These are phyloP conservation scores for Meloidogyne chitwoodi DNA, from an alignment of 1,140 invertebrate genomes.

Conservation along the genomic window DNA sequence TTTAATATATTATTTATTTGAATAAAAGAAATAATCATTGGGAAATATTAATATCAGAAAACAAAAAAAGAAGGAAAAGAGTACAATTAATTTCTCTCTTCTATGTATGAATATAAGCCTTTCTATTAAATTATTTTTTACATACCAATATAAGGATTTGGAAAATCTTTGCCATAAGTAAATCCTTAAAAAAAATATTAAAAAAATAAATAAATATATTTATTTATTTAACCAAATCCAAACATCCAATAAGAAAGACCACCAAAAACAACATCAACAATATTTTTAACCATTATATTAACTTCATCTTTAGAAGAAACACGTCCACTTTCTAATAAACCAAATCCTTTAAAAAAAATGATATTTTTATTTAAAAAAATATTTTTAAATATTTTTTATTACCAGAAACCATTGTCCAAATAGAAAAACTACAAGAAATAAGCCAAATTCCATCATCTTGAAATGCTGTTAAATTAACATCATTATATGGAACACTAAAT, in stretches of 20 bases:
- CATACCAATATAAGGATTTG: slow-evolving; percentile 69
- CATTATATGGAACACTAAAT: background rate
- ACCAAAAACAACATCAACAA: slow-evolving; percentile 81
- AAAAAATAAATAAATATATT: background rate
- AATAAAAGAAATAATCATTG: too few species aligned
- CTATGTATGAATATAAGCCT: too few species aligned
- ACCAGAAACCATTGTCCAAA: slow-evolving; percentile 96
- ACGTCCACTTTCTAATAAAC: slow-evolving; percentile 83
- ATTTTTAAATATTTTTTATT: slow-evolving; percentile 23
- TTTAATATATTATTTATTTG: background rate
- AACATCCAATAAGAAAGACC: slow-evolving; percentile 89
- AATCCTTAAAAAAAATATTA: slow-evolving; percentile 62
- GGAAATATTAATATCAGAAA: too few species aligned
- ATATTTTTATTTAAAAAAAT: background rate
- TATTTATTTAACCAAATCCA: slow-evolving; percentile 68
- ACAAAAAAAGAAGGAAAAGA: too few species aligned
- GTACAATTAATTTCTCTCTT: too few species aligned
- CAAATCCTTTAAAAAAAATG: slow-evolving; percentile 70
- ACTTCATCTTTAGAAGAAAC: slow-evolving; percentile 89
- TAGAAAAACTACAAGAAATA: slow-evolving; percentile 84
- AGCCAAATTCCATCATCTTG: slow-evolving; percentile 86
- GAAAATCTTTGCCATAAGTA: slow-evolving; percentile 75
- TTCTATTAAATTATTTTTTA: too few species aligned
- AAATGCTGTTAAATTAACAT: slow-evolving; percentile 23
- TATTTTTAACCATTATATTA: slow-evolving; percentile 78